A percentile compares a stretch with the other conserved stretches of the same genome.
These are phyloP conservation scores for Brachyhypopomus gauderio DNA, from an alignment of 2,113 vertebrate species.

Conservation along the genomic window DNA sequence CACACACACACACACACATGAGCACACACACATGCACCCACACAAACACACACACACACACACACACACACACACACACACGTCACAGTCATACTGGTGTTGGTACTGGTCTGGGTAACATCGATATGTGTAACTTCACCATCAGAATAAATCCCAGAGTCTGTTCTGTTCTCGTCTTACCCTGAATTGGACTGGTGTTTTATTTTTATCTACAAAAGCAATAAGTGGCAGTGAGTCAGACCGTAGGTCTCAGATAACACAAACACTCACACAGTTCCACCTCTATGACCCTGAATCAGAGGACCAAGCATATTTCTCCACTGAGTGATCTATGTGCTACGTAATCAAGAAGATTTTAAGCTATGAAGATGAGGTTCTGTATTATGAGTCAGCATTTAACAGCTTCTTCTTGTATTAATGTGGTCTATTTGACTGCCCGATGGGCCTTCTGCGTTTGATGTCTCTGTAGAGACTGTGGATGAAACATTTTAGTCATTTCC, in stretches of 20 bases:
- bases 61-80: too few relatives aligned
- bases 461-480: not conserved
- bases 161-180: too few relatives aligned
- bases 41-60: too few relatives aligned
- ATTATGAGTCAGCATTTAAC: conserved; percentile 2
- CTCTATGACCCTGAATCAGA: conserved; percentile 1
- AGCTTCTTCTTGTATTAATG: not conserved
- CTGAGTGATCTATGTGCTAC: not conserved
- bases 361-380: conserved; percentile 22
- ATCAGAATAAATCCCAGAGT: not conserved
- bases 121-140: not conserved
- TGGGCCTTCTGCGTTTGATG: not conserved
- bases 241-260: not conserved
- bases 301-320: not conserved
- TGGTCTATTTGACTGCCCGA: not conserved
- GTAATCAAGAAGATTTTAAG: conserved; percentile 19
- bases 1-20: conserved; percentile 13
- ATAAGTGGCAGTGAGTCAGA: too few relatives aligned
- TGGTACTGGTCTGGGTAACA: too few relatives aligned
- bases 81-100: too few relatives aligned
- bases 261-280: not conserved
- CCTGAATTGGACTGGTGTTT: too few relatives aligned
- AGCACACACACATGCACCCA: too few relatives aligned
- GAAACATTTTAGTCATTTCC: conserved; percentile 38
- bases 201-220: too few relatives aligned